Evolutionary conservation across 2,888 invertebrate genomes (phyloP).

Genomic region (Hyposoter didymator): DNA sequence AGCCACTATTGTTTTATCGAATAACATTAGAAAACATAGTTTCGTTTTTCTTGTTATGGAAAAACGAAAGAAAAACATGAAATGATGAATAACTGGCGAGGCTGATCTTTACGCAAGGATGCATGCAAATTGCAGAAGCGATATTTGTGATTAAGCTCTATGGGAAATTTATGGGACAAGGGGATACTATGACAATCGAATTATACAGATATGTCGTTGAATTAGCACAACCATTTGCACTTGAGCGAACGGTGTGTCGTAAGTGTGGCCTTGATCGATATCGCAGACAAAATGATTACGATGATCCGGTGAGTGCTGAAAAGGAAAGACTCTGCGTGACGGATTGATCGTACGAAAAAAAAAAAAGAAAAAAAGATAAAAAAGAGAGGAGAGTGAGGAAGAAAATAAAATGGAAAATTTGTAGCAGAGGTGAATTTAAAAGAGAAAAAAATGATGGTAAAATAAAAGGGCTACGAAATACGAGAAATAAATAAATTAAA

Average conservation of each 20-base stretch:
- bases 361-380: too few relatives aligned
- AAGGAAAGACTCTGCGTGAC: neutral
- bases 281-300: neutral
- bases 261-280: neutral
- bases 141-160: neutral
- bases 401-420: neutral
- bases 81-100: neutral
- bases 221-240: neutral
- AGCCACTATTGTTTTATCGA: neutral
- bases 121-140: neutral
- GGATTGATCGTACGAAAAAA: neutral
- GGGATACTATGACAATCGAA: neutral
- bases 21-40: neutral
- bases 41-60: too few relatives aligned
- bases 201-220: neutral
- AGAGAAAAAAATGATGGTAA: neutral
- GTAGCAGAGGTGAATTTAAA: neutral
- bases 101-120: neutral
- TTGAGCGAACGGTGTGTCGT: neutral
- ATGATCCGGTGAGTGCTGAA: neutral
- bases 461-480: constrained; percentile 49
- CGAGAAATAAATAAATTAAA: constrained; percentile 66
- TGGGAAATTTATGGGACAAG: neutral
- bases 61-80: neutral
- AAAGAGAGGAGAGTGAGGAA: neutral